phyloP scores from a whole-genome alignment of 2,113 vertebrate species.

The Ranitomeya variabilis region DNA sequence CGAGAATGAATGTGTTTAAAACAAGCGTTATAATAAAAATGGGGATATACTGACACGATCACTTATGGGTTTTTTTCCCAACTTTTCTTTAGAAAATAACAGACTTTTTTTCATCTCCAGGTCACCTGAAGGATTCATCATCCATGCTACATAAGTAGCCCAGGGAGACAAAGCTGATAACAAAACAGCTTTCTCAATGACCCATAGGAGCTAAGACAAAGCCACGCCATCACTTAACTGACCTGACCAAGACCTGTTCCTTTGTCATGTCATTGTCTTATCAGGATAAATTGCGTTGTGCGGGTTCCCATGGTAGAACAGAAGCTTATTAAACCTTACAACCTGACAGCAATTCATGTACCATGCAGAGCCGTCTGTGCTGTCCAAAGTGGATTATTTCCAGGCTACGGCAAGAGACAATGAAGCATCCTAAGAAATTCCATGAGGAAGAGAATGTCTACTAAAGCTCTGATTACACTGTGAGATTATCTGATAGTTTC shows the following conservation, averaged over 20 bases:
- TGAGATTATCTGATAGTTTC: too few relatives aligned
- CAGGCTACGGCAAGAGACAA: background rate
- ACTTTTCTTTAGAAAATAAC: background rate
- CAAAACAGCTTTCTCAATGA: background rate
- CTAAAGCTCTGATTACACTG: too few relatives aligned
- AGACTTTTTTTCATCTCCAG: background rate
- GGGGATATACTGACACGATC: background rate
- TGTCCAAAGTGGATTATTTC: background rate
- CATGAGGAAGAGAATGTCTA: background rate
- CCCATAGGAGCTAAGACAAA: background rate
- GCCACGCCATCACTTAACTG: background rate
- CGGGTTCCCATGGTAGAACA: background rate
- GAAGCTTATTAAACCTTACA: conserved; percentile 20
- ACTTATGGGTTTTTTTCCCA: background rate
- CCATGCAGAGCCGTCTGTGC: background rate
- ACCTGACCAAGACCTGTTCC: background rate
- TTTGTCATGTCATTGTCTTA: conserved; percentile 18
- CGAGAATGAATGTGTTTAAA: background rate
- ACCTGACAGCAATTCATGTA: background rate
- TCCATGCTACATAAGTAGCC: conserved; percentile 15
- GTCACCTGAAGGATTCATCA: conserved; percentile 19
- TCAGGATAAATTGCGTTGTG: conserved; percentile 24
- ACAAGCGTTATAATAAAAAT: background rate
- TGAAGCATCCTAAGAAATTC: background rate
- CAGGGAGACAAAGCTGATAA: conserved; percentile 4